Conservation (phyloP, 1,140 invertebrate genomes). For the Pantala flavescens region DNA sequence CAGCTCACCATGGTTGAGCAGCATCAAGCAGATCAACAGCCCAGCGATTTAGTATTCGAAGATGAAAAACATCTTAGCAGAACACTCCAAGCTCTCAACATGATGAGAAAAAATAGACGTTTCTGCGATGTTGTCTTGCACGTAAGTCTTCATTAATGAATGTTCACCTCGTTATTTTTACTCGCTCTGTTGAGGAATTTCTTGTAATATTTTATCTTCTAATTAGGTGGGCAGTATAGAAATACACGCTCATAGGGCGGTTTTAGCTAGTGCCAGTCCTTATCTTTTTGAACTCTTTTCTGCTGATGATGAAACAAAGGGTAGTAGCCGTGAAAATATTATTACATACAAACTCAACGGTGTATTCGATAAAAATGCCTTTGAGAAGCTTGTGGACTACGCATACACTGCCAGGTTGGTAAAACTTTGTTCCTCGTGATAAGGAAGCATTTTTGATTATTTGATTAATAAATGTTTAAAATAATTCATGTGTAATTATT, state of each 20-base stretch:
- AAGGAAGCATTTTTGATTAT: neutral
- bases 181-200: no score
- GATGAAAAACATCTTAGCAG: constrained; percentile 43
- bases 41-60: constrained; percentile 30
- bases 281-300: constrained; percentile 69
- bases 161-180: no score
- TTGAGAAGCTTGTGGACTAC: constrained; percentile 66
- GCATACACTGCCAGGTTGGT: constrained; percentile 59
- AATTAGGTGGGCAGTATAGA: constrained; percentile 54
- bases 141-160: constrained; percentile 41
- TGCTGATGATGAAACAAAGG: constrained; percentile 39
- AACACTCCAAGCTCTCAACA: constrained; percentile 54
- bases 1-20: constrained; percentile 16
- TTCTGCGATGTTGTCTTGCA: constrained; percentile 72
- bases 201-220: constrained; percentile 12
- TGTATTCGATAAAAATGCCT: constrained; percentile 52
- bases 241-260: constrained; percentile 62
- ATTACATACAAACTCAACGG: constrained; percentile 55
- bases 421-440: constrained; percentile 24
- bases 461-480: no score
- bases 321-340: constrained; percentile 32
- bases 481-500: no score
- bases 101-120: constrained; percentile 61
- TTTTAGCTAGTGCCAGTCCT: constrained; percentile 62
- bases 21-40: neutral